phyloP scores from a whole-genome alignment of 2,888 invertebrate genomes.

The Caenorhabditis wallacei region DNA sequence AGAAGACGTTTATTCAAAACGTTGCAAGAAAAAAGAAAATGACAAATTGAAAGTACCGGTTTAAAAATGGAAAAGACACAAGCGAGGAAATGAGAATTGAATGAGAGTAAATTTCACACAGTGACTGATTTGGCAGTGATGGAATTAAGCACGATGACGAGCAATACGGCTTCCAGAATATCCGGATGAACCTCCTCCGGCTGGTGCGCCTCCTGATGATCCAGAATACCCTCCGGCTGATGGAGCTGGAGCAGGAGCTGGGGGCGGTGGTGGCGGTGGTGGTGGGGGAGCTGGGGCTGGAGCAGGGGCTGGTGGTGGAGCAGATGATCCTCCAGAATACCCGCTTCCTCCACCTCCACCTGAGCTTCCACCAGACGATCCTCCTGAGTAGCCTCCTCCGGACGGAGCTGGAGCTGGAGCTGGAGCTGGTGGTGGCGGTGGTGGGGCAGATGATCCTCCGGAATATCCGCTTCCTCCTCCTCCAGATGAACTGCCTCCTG shows the following conservation, averaged over 20 bases:
- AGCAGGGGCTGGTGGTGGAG: slow-evolving; percentile 25
- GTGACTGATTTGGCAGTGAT: slow-evolving; percentile 1
- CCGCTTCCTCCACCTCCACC: slow-evolving; percentile 13
- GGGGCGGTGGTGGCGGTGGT: slow-evolving; percentile 44
- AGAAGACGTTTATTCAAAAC: slow-evolving; percentile 21
- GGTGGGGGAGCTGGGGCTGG: slow-evolving; percentile 37
- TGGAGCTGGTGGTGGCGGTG: slow-evolving; percentile 41
- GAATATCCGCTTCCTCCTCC: slow-evolving; percentile 9
- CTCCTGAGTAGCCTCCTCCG: slow-evolving; percentile 32
- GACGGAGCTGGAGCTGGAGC: neutral
- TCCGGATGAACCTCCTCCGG: slow-evolving; percentile 23
- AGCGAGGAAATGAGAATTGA: slow-evolving; percentile 27
- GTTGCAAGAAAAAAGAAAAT: slow-evolving; percentile 22
- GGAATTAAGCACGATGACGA: slow-evolving; percentile 41
- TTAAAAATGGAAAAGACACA: slow-evolving; percentile 34
- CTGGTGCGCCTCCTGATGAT: slow-evolving; percentile 29
- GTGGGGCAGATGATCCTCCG: slow-evolving; percentile 20
- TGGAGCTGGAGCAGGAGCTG: slow-evolving; percentile 43
- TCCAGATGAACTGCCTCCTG: too few relatives aligned
- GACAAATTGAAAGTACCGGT: slow-evolving; percentile 27
- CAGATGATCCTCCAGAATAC: slow-evolving; percentile 3
- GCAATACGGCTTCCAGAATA: slow-evolving; percentile 48
- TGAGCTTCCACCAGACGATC: slow-evolving; percentile 21
- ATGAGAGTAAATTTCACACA: neutral
- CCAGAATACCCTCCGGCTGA: slow-evolving; percentile 35